Conservation (phyloP, 2,797 vertebrate genomes). For the Rhinichthys osculus region DNA sequence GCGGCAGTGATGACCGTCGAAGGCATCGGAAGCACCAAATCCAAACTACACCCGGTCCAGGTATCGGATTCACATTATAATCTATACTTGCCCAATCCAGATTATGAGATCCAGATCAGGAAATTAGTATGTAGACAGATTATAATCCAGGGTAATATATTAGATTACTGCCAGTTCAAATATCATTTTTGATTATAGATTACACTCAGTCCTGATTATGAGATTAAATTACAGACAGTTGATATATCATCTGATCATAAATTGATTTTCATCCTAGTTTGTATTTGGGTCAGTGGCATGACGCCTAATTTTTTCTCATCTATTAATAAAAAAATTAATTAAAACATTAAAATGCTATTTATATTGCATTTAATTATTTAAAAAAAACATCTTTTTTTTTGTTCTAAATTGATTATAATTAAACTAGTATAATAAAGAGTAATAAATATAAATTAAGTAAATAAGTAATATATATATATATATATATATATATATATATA, state of each 20-base stretch:
- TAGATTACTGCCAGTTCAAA: not conserved
- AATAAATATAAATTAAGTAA: not conserved
- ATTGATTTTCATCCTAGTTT: not conserved
- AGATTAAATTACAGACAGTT: not conserved
- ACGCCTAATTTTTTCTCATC: not conserved
- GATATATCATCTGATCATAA: not conserved
- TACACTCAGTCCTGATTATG: not conserved
- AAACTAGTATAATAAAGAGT: not conserved
- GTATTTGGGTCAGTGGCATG: not conserved
- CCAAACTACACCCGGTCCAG: slow-evolving; percentile 85
- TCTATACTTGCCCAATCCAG: not conserved
- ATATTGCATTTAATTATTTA: not conserved
- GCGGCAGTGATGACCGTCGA: slow-evolving; percentile 85
- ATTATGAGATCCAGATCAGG: slow-evolving; percentile 10
- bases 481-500: too few relatives aligned
- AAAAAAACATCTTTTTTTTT: not conserved
- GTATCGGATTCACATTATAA: slow-evolving; percentile 62
- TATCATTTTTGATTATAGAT: not conserved
- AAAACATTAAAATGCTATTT: not conserved
- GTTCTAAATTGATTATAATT: not conserved
- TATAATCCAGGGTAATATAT: not conserved
- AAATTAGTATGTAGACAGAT: not conserved
- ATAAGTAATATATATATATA: too few relatives aligned
- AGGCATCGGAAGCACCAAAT: slow-evolving; percentile 84
- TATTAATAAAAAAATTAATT: not conserved